Evolutionary conservation across 2,797 vertebrate genomes (phyloP), one percentile per base, ranked within the genome.

Genomic region (Coranthus polyacanthus): DNA sequence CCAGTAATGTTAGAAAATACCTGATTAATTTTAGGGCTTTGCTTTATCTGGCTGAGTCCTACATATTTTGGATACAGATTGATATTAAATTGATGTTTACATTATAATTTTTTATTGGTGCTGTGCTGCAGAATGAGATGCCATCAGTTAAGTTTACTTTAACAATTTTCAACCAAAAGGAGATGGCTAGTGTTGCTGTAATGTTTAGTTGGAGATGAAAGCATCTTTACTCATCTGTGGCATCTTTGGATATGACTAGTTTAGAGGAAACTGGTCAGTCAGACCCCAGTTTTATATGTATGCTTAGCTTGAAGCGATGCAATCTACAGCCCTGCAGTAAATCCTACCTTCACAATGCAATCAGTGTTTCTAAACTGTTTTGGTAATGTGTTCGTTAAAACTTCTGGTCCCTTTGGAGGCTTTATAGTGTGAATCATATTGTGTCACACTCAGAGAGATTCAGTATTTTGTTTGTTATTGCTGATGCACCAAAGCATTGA

Each of bases 21-120:
- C 11, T 50, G 17, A 58, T 18, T 58, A 11, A 64, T 53, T 34
- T 54, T 38, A 29, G 13, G 29, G 12, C 24, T n/a, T 26, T 66
- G 12, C 2, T 12, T 42, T 60, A n/a, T 55, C 29, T n/a, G n/a
- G n/a, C n/a, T n/a, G n/a, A n/a, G n/a, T 4, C 22, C 37, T 6
- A 34, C 32, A 3, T 34, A 36, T 16, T 52, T 56, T 46, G 20
- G 29, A 9, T 32, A 9, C 29, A 32, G 10, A 4, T 18, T 45
- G 34, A 6, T 12, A 24, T 37, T 50, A 29, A 43, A 38, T 26
- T 18, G 9, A 18, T 38, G 26, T 61, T 49, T 45, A 22, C 5
- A 13, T 50, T 16, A 22, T 17, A 26, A 2, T 29, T 0, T 42
- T 47, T 47, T 2, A 41, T 24, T 18, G 2, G 5, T 45, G 10